Conservation (phyloP, 2,888 invertebrate genomes). For the Lasioglossum lativentre region DNA sequence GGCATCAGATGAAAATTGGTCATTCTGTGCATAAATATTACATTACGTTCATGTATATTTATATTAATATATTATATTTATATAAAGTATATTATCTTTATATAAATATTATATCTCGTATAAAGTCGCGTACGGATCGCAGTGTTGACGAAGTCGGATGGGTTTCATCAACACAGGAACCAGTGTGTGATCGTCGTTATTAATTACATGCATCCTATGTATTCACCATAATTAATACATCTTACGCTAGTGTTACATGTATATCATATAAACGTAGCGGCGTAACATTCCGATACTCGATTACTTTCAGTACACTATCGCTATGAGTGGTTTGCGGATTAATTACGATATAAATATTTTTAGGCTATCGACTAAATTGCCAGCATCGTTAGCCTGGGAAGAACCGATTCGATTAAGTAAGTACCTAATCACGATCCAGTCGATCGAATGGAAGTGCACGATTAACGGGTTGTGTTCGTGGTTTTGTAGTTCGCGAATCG, state of each 20-base stretch:
- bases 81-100: slow-evolving; percentile 25
- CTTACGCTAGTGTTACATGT: slow-evolving; percentile 71
- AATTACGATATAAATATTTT: slow-evolving; percentile 71
- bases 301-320: slow-evolving; percentile 61
- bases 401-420: slow-evolving; percentile 58
- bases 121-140: slow-evolving; percentile 41
- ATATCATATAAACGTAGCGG: slow-evolving; percentile 65
- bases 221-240: slow-evolving; percentile 64
- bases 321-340: slow-evolving; percentile 63
- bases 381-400: slow-evolving; percentile 55
- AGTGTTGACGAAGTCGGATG: slow-evolving; percentile 14
- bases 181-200: slow-evolving; percentile 16
- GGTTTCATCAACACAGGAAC: slow-evolving; percentile 20
- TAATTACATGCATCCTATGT: slow-evolving; percentile 70
- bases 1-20: slow-evolving; percentile 59
- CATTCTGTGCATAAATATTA: slow-evolving; percentile 57
- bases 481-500: neutral
- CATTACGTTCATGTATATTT: slow-evolving; percentile 50
- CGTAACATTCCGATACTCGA: slow-evolving; percentile 62
- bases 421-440: slow-evolving; percentile 40
- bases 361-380: slow-evolving; percentile 68
- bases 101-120: slow-evolving; percentile 19
- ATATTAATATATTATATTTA: slow-evolving; percentile 28
- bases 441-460: slow-evolving; percentile 28
- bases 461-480: slow-evolving; percentile 25